Evolutionary conservation across 2,888 invertebrate species (phyloP).

Genomic region (Drosophila mimica): DNA sequence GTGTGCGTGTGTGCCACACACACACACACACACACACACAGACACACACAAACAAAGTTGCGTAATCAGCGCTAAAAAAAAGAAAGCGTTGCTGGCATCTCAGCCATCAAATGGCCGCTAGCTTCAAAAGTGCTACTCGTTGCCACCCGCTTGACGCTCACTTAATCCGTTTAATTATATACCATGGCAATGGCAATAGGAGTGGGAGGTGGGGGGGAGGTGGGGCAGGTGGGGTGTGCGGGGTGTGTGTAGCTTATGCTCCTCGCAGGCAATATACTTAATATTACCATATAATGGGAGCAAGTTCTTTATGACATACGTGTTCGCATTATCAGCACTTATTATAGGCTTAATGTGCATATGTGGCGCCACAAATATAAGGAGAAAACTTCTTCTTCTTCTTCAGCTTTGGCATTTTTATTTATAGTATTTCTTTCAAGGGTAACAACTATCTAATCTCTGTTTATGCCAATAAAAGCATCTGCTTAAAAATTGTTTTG

Average conservation of each 20-base stretch:
- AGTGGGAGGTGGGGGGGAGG: no score
- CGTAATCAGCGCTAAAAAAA: conserved; percentile 51
- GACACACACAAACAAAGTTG: conserved; percentile 34
- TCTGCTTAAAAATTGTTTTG: not conserved
- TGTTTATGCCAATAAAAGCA: not conserved
- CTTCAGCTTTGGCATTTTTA: not conserved
- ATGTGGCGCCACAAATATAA: not conserved
- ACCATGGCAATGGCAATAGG: not conserved
- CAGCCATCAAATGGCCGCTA: conserved; percentile 62
- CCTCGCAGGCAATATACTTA: conserved; percentile 16
- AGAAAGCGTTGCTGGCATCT: conserved; percentile 33
- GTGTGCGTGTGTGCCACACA: conserved; percentile 27
- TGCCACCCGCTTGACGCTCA: conserved; percentile 54
- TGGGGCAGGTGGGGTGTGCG: not conserved
- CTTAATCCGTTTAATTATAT: conserved; percentile 65
- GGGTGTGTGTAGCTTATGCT: conserved; percentile 1
- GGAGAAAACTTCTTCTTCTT: not conserved
- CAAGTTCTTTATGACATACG: conserved; percentile 35
- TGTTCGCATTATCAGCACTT: conserved; percentile 29
- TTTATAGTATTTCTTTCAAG: conserved; percentile 1
- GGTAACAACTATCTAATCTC: not conserved
- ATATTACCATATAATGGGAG: conserved; percentile 20
- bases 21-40: conserved; percentile 19
- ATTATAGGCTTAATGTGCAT: conserved; percentile 19
- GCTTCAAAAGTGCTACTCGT: conserved; percentile 62